Evolutionary conservation across 2,888 invertebrate species (phyloP), one percentile per base, ranked within the genome.

Genomic region (Palloptera scutellata): DNA sequence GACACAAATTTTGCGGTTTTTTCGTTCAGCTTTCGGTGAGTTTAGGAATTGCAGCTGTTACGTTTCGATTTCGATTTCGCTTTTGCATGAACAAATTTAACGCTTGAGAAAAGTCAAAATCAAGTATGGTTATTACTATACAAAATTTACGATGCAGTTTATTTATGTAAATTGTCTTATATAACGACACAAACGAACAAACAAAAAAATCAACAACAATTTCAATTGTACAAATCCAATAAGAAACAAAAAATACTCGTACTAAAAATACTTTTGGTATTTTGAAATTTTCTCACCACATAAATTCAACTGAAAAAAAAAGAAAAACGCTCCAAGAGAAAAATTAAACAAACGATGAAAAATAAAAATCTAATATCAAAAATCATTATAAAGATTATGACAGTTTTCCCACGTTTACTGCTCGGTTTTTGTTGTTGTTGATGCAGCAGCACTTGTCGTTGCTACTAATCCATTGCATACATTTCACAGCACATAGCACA

Each of bases 331-430:
- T 15, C 48, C 11, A 48, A 48, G 48, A 13, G 48, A 13, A 48
- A 48, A 48, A n/a, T n/a, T n/a, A 48, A n/a, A 48, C 48, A 15
- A 48, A 48, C 6, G 15, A n/a, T 15, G n/a, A 48, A 48, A 13
- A 48, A 48, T 10, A 48, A 13, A 48, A 15, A 48, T 58, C 52
- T 64, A 52, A 64, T 64, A 64, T 64, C 64, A 64, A 64, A 64
- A 64, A 58, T 64, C 64, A 64, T 64, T 59, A 59, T 52, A 58
- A 64, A 48, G 64, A 64, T 59, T 64, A 64, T 64, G 64, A 64
- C 64, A 64, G 52, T 64, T 64, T 64, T 64, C 64, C 59, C 64
- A 64, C 64, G 64, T 59, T 52, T 41, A 64, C 57, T 64, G 64
- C 15, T 45, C 30, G n/a, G 13, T 40, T 19, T 42, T 15, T 43